Evolutionary conservation across 2,797 vertebrate genomes (phyloP).

Genomic region (Gila robusta): DNA sequence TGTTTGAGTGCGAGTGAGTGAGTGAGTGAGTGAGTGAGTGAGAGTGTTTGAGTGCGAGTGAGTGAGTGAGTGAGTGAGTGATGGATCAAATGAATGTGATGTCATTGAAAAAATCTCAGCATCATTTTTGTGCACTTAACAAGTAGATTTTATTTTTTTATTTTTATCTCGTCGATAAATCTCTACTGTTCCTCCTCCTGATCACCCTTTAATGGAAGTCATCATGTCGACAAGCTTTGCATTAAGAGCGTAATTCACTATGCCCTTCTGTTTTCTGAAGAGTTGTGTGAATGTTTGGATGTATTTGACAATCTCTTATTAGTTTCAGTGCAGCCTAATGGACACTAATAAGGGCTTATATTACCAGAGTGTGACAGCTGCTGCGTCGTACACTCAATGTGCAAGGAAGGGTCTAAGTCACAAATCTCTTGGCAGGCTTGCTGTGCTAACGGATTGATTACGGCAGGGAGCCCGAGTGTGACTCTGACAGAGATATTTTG

Average conservation of each 20-base stretch:
- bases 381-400: conserved; percentile 73
- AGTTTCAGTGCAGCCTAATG: conserved; percentile 87
- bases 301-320: conserved; percentile 90
- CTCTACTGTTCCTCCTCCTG: not conserved
- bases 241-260: conserved; percentile 60
- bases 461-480: conserved; percentile 64
- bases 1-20: too few relatives aligned
- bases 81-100: too few relatives aligned
- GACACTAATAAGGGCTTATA: conserved; percentile 90
- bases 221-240: conserved; percentile 24
- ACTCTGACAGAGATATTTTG: conserved; percentile 59
- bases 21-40: too few relatives aligned
- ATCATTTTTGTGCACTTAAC: not conserved
- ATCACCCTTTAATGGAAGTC: conserved; percentile 32
- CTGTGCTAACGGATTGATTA: conserved; percentile 83
- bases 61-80: too few relatives aligned
- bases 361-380: conserved; percentile 90
- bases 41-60: too few relatives aligned
- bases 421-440: conserved; percentile 73
- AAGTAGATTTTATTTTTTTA: not conserved
- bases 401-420: conserved; percentile 69
- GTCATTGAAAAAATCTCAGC: too few relatives aligned
- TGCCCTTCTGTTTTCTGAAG: conserved; percentile 70
- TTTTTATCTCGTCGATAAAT: conserved; percentile 4
- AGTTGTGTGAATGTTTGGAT: conserved; percentile 83